These are phyloP conservation scores for Orthosia incerta DNA, from an alignment of 2,888 invertebrate genomes.

Conservation along the genomic window DNA sequence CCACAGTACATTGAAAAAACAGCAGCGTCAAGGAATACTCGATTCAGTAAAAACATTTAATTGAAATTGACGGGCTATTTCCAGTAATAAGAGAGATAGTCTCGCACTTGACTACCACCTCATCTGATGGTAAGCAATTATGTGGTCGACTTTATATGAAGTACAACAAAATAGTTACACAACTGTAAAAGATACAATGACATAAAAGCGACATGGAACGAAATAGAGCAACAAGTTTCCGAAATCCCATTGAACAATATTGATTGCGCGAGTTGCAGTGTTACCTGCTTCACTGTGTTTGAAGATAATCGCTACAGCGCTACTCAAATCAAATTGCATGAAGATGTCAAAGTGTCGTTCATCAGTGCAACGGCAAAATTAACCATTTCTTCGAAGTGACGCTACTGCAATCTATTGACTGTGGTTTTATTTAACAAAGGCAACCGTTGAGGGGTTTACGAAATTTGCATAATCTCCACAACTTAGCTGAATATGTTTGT, in stretches of 20 bases:
- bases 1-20: constrained; percentile 18
- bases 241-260: background rate
- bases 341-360: background rate
- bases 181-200: background rate
- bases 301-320: background rate
- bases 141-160: too few relatives aligned
- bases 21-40: background rate
- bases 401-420: constrained; percentile 36
- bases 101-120: too few relatives aligned
- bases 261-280: background rate
- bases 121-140: too few relatives aligned
- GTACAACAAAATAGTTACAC: too few relatives aligned
- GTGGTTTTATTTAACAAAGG: constrained; percentile 40
- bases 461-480: constrained; percentile 57
- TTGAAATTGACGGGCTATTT: background rate
- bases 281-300: background rate
- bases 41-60: too few relatives aligned
- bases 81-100: background rate
- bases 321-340: constrained; percentile 11
- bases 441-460: constrained; percentile 24
- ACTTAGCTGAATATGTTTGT: constrained; percentile 57
- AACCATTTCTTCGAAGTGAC: background rate
- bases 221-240: background rate
- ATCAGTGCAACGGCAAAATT: background rate
- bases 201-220: background rate